phyloP scores from a whole-genome alignment of 2,888 invertebrate species.

The Elysia crispata region DNA sequence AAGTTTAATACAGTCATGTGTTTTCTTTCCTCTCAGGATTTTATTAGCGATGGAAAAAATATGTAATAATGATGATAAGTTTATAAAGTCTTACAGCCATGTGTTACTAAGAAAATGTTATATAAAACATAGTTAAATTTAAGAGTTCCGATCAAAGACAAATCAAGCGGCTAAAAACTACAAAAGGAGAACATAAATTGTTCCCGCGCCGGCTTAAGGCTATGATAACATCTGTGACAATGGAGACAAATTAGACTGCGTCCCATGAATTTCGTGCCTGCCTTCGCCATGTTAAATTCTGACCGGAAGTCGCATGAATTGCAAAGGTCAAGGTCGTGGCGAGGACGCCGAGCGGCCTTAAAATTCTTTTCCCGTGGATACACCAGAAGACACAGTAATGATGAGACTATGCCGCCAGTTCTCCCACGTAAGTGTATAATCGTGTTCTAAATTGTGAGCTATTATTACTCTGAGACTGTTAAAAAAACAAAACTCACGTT shows the following conservation, averaged over 20 bases:
- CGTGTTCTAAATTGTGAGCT: too few relatives aligned
- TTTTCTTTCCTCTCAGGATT: too few relatives aligned
- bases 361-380: conserved; percentile 30
- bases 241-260: background rate
- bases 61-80: too few relatives aligned
- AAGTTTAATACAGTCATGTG: too few relatives aligned
- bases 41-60: too few relatives aligned
- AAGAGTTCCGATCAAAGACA: too few relatives aligned
- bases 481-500: too few relatives aligned
- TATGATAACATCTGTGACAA: background rate
- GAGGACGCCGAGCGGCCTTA: conserved; percentile 25
- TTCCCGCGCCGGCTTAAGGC: background rate
- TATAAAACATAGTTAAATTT: background rate
- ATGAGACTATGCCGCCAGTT: background rate
- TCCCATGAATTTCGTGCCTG: background rate
- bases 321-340: conserved; percentile 44
- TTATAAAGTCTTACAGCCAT: too few relatives aligned
- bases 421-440: conserved; percentile 11
- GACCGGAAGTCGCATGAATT: conserved; percentile 28
- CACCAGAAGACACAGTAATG: conserved; percentile 12
- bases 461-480: too few relatives aligned
- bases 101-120: too few relatives aligned
- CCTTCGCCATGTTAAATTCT: conserved; percentile 13
- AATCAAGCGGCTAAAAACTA: too few relatives aligned
- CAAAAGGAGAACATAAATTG: too few relatives aligned